phyloP scores from a whole-genome alignment of 2,113 vertebrate species.

The Oceanodroma tethys region DNA sequence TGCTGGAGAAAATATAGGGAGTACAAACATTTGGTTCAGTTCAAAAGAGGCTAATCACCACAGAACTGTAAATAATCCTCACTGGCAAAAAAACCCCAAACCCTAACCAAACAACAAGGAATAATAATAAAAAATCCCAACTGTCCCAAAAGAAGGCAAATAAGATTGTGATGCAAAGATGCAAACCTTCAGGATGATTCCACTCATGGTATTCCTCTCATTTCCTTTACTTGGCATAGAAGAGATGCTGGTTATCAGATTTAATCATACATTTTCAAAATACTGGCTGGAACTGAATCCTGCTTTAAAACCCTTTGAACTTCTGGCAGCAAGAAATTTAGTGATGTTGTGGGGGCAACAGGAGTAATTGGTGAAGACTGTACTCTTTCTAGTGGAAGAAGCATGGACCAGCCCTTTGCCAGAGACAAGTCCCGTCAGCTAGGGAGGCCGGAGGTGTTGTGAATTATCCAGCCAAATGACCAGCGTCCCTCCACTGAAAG shows the following conservation, averaged over 20 bases:
- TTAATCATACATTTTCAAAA: not conserved
- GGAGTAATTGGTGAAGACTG: not conserved
- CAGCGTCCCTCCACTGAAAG: not conserved
- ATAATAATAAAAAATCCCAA: not conserved
- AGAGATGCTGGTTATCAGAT: not conserved
- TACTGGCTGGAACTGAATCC: not conserved
- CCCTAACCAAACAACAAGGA: not conserved
- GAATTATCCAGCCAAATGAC: not conserved
- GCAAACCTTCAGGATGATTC: not conserved
- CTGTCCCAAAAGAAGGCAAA: not conserved
- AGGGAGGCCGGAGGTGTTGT: accelerated
- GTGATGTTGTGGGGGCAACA: not conserved
- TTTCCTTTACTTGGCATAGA: not conserved
- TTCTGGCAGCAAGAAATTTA: not conserved
- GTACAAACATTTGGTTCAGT: not conserved
- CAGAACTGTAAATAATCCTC: not conserved
- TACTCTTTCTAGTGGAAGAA: not conserved
- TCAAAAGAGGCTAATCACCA: not conserved
- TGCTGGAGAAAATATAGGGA: not conserved
- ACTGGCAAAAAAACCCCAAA: accelerated
- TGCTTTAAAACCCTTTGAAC: not conserved
- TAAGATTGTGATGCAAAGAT: not conserved
- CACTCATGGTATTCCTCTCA: not conserved
- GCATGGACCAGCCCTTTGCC: not conserved
- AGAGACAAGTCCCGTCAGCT: not conserved